Evolutionary conservation across 1,140 invertebrate species (phyloP), one percentile per base, ranked within the genome.

Genomic region (Drusus annulatus): DNA sequence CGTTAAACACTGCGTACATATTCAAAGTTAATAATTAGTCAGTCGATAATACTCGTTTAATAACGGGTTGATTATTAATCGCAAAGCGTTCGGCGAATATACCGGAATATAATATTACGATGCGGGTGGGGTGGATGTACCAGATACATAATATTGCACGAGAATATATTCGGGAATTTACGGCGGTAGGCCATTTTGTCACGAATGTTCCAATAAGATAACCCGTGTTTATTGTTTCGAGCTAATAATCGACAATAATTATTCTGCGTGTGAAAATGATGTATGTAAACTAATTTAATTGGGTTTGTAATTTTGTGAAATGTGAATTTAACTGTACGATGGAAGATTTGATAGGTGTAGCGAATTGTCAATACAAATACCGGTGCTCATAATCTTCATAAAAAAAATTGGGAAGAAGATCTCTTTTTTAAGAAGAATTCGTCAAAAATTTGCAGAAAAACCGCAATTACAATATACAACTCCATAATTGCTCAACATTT

Each of bases 191-290:
- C 16, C 23, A 60, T 19, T 60, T 60, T 60, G 56, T 60, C 56
- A 60, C 23, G 17, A 60, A 60, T 60, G 56, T 60, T 60, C 56
- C 56, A 19, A 60, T 60, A 21, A 60, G 56, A 60, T 60, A 60
- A 60, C 56, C 56, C 56, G 23, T 60, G 56, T 60, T 60, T 60
- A 60, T 60, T 60, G 56, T 60, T 60, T 19, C 17, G 23, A 2
- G 19, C 7, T 19, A 60, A 60, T 60, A 60, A 60, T 60, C 56
- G 23, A 2, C 23, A 15, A 60, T 60, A 60, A 60, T 60, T 60
- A 60, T 60, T 60, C 17, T 60, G 36, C 36, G 36, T 45, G 36
- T 45, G 36, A 45, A 45, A 45, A 45, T 45, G 36, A 45, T 45
- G 36, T 45, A 45, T 45, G 36, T 45, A 45, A 45, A 45, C 7